A percentile compares a stretch with the other conserved stretches of the same genome.
Conservation (phyloP, 1,140 invertebrate species). For the Schlechtendalia chinensis region DNA sequence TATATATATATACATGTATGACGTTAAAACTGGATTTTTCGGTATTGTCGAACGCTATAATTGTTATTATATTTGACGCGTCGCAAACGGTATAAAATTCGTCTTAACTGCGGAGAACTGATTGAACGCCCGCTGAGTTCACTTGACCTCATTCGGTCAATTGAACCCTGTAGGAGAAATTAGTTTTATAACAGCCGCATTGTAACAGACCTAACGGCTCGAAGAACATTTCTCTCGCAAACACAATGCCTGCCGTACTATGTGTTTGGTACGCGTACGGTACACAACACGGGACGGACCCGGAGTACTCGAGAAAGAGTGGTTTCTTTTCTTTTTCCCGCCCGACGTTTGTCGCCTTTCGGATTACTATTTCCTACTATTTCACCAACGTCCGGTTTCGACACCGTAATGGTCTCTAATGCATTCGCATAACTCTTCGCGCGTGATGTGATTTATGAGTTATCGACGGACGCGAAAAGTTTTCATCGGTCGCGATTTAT, state of each 20-base stretch:
- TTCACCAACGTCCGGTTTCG: background rate
- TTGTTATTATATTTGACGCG: background rate
- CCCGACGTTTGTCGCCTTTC: too few species aligned
- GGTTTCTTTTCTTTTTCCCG: too few species aligned
- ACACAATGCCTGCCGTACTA: too few species aligned
- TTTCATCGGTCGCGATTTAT: too few species aligned
- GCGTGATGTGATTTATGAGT: background rate
- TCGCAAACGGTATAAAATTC: background rate
- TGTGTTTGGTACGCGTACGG: background rate
- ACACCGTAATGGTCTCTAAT: background rate
- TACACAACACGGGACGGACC: too few species aligned
- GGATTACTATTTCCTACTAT: background rate
- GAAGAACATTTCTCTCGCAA: background rate
- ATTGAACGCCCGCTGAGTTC: background rate
- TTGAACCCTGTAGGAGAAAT: background rate
- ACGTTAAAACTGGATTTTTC: background rate
- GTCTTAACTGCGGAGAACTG: background rate
- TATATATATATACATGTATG: too few species aligned
- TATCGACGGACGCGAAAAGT: background rate
- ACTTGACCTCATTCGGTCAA: constrained; percentile 8
- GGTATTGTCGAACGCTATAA: background rate
- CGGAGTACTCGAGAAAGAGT: background rate
- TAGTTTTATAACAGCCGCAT: background rate
- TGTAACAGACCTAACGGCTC: background rate
- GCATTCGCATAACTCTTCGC: background rate